A percentile compares a stretch with the other conserved stretches of the same genome.
These are phyloP conservation scores for Gnatocerus cornutus DNA, from an alignment of 2,888 invertebrate genomes.

Conservation along the genomic window DNA sequence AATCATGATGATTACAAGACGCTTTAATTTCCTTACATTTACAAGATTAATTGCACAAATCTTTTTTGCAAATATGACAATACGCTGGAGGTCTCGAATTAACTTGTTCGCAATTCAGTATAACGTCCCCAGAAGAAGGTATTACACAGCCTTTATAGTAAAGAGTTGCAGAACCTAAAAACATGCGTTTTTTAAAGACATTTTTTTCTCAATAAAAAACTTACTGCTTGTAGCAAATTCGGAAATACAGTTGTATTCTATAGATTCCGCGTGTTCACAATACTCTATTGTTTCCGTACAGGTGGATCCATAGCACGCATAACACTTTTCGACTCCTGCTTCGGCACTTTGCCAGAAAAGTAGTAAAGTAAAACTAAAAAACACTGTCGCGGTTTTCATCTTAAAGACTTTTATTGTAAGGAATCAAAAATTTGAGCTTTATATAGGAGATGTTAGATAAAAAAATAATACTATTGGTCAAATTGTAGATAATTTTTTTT, in stretches of 20 bases:
- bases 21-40: no score
- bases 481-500: no score
- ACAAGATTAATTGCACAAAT: conserved; percentile 10
- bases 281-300: background rate
- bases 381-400: no score
- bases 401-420: no score
- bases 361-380: background rate
- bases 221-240: background rate
- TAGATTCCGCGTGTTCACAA: background rate
- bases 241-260: background rate
- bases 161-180: background rate
- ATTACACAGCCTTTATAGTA: conserved; percentile 1
- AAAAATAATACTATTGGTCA: no score
- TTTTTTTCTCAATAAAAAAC: no score
- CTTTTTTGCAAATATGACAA: background rate
- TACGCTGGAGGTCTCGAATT: background rate
- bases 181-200: no score
- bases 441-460: no score
- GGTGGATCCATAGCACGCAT: background rate
- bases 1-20: no score
- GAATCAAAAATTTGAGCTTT: no score
- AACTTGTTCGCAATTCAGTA: background rate
- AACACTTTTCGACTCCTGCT: conserved; percentile 1
- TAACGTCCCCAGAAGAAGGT: background rate
- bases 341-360: background rate